Conservation (phyloP, 2,797 vertebrate genomes). For the Phoxinus dragarum region DNA sequence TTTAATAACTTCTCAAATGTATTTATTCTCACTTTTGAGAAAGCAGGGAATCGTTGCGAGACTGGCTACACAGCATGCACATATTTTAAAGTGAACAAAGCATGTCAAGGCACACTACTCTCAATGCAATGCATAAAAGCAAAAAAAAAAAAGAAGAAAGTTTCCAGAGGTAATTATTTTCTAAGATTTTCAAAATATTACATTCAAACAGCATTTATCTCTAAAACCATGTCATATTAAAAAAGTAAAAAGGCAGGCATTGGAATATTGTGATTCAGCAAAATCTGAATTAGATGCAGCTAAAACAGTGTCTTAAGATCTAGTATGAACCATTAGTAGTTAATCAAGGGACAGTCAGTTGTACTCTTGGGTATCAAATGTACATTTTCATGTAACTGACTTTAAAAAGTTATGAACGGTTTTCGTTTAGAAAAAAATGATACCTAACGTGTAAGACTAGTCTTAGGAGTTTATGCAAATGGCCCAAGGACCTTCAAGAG, state of each 20-base stretch:
- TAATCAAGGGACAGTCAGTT: too few species aligned
- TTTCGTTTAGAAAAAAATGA: too few species aligned
- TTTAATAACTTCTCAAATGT: neutral
- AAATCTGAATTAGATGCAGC: constrained; percentile 14
- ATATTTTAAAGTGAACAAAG: constrained; percentile 33
- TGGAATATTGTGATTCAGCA: neutral
- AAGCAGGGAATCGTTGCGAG: constrained; percentile 9
- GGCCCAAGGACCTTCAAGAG: neutral
- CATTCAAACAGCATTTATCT: constrained; percentile 6
- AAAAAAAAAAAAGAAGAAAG: neutral
- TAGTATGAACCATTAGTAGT: too few species aligned
- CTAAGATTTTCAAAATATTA: neutral
- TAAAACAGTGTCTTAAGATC: neutral
- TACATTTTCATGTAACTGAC: too few species aligned
- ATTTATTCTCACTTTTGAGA: constrained; percentile 2
- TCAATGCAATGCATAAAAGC: constrained; percentile 13
- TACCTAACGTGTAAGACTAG: too few species aligned
- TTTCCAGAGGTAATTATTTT: constrained; percentile 12
- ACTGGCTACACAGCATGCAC: constrained; percentile 9
- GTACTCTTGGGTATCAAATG: too few species aligned
- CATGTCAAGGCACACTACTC: constrained; percentile 43
- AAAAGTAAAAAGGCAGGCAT: constrained; percentile 11
- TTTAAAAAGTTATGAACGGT: too few species aligned
- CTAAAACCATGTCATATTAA: neutral
- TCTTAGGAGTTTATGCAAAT: too few species aligned